Percentiles rank a stretch among this genome's conserved stretches.
Evolutionary conservation across 1,140 invertebrate species (phyloP).

Genomic region (Lithobius niger): DNA sequence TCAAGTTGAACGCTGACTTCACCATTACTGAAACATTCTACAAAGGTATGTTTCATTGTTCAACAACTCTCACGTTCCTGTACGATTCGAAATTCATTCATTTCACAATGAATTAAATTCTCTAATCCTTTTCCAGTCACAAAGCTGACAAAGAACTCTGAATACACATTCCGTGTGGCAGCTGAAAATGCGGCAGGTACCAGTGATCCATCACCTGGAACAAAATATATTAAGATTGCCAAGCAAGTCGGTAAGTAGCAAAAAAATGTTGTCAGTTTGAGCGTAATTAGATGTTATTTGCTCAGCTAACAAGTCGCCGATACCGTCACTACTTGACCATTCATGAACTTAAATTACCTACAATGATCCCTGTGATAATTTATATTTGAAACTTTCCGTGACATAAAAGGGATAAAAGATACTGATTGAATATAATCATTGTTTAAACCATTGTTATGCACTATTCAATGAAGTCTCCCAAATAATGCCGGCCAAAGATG

Average conservation of each 20-base stretch:
- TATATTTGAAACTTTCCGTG: too few relatives aligned
- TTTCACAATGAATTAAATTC: too few relatives aligned
- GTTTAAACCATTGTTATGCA: too few relatives aligned
- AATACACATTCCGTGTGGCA: constrained; percentile 57
- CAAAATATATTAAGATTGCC: constrained; percentile 10
- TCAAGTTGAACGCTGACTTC: constrained; percentile 38
- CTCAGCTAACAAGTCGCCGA: constrained; percentile 42
- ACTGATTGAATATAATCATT: too few relatives aligned
- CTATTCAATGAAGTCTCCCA: too few relatives aligned
- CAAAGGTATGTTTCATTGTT: constrained; percentile 27
- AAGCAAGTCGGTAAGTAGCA: constrained; percentile 1
- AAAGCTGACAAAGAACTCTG: constrained; percentile 50
- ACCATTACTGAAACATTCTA: constrained; percentile 49
- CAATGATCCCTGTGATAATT: constrained; percentile 39
- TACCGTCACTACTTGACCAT: constrained; percentile 30
- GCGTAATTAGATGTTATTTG: constrained; percentile 16
- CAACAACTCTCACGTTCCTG: too few relatives aligned
- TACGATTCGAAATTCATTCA: too few relatives aligned
- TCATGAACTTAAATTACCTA: background rate
- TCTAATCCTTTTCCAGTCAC: constrained; percentile 30
- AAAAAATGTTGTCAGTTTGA: constrained; percentile 1
- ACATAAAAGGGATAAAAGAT: too few relatives aligned
- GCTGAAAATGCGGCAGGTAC: constrained; percentile 59
- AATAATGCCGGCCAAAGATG: too few relatives aligned
- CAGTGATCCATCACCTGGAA: constrained; percentile 27